Conservation (phyloP, 2,113 vertebrate genomes). For the Fulmarus glacialis region DNA sequence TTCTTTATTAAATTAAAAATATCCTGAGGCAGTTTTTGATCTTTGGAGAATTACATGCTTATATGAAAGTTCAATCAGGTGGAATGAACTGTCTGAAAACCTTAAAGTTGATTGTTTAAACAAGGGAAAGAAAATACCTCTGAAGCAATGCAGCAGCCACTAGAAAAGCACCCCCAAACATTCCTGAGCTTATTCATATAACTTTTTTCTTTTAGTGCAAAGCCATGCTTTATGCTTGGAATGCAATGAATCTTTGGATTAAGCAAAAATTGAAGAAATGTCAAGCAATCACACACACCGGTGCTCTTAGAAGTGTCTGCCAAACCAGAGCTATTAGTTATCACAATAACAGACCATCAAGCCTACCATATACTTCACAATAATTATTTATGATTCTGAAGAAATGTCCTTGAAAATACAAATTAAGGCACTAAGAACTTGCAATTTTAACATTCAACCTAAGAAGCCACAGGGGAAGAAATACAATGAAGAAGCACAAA, state of each 20-base stretch:
- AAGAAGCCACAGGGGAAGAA: background rate
- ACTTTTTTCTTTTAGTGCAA: background rate
- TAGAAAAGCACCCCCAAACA: background rate
- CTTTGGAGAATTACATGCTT: slow-evolving; percentile 35
- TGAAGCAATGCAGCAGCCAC: background rate
- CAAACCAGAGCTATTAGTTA: background rate
- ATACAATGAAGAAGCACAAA: background rate
- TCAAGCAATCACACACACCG: background rate
- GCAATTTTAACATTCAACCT: background rate
- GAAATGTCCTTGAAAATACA: background rate
- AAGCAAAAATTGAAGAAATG: slow-evolving; percentile 5
- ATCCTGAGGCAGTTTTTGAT: slow-evolving; percentile 52
- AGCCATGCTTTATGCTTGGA: slow-evolving; percentile 22
- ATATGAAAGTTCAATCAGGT: slow-evolving; percentile 48
- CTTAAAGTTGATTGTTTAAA: slow-evolving; percentile 42
- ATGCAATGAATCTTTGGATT: slow-evolving; percentile 7
- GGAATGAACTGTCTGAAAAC: slow-evolving; percentile 58
- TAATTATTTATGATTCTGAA: slow-evolving; percentile 10
- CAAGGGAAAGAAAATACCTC: slow-evolving; percentile 40
- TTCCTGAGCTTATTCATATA: slow-evolving; percentile 25
- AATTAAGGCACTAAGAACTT: background rate
- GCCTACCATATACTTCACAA: background rate
- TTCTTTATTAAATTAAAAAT: slow-evolving; percentile 57
- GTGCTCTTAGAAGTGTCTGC: background rate
- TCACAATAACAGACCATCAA: background rate